phyloP scores from a whole-genome alignment of 2,797 vertebrate genomes.

The Phoebastria nigripes region DNA sequence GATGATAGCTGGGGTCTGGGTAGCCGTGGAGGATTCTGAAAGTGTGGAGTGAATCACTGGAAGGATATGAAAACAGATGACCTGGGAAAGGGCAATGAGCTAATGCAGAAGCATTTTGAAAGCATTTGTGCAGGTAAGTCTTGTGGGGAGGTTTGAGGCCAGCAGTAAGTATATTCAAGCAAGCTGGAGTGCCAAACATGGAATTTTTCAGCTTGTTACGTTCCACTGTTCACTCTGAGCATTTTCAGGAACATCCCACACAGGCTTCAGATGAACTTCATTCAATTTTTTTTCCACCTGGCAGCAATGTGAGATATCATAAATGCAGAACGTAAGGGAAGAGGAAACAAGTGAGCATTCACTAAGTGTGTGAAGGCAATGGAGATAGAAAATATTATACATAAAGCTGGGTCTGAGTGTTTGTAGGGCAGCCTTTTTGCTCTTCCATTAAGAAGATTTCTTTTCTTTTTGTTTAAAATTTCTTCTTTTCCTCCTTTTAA shows the following conservation, averaged over 20 bases:
- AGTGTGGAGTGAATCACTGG: not conserved
- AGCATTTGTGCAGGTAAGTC: not conserved
- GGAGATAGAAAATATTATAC: not conserved
- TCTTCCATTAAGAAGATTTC: not conserved
- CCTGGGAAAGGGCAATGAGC: not conserved
- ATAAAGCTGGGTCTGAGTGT: not conserved
- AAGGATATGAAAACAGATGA: not conserved
- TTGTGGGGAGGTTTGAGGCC: not conserved
- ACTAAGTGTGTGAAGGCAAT: not conserved
- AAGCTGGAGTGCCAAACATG: not conserved
- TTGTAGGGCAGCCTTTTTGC: not conserved
- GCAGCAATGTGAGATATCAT: not conserved
- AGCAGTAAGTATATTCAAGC: not conserved
- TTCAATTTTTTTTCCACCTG: not conserved
- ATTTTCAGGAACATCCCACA: slow-evolving; percentile 42
- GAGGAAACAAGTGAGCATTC: not conserved
- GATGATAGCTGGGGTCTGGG: not conserved
- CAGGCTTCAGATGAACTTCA: not conserved
- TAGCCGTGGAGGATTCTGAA: not conserved
- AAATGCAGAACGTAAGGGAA: not conserved
- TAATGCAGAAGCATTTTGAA: not conserved
- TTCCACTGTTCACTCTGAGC: not conserved
- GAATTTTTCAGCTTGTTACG: not conserved
- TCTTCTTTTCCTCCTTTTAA: not conserved
- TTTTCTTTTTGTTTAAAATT: not conserved